Base-by-base conservation (phyloP, 2,888 invertebrate species). In the Philonicus albiceps region DNA sequence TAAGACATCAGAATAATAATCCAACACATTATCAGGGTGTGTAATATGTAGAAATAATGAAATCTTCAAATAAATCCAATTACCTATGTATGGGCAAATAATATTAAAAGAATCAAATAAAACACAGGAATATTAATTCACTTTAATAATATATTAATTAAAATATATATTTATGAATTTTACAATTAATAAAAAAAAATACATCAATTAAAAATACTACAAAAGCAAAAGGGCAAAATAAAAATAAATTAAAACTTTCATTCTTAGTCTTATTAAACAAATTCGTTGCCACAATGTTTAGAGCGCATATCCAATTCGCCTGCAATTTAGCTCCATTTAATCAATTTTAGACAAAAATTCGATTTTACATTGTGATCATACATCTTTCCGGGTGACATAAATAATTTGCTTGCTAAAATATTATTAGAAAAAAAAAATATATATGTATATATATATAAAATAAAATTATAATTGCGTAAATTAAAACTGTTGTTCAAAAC, bases 131-230 rank as follows among this genome's bases (percentile, higher is more conserved):
- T 84, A 84, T 84, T 84, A 84, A 84, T 84, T 84, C 84, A 84
- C 8, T 84, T 84, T 84, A 84, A 84, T 84, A 84, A 84, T 84
- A 84, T 84, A 84, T 84, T 84, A 84, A 84, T 84, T 84, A 84
- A 84, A 84, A 84, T 84, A 84, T 73, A 84, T 84, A 84, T 84
- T 84, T 84, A 84, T 72, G 84, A 84, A 84, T 84, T 84, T 84
- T 84, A 73, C 72, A 84, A 64, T 84, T 73, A 73, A 64, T 64
- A 64, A 64, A 64, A 55, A 40, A 84, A 84, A 84, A 73, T 73
- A 73, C 73, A 84, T 83, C 73, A 37, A 84, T 40, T 64, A 64
- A 84, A 83, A 84, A 84, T 73, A 75, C 85, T 75, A 53, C 49
- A 30, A 55, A 34, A 49, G 37, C 43, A 86, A 76, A 86, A 75